These are phyloP conservation scores for Panagrolaimus sp. DNA, from an alignment of 1,140 invertebrate species.

Conservation along the genomic window DNA sequence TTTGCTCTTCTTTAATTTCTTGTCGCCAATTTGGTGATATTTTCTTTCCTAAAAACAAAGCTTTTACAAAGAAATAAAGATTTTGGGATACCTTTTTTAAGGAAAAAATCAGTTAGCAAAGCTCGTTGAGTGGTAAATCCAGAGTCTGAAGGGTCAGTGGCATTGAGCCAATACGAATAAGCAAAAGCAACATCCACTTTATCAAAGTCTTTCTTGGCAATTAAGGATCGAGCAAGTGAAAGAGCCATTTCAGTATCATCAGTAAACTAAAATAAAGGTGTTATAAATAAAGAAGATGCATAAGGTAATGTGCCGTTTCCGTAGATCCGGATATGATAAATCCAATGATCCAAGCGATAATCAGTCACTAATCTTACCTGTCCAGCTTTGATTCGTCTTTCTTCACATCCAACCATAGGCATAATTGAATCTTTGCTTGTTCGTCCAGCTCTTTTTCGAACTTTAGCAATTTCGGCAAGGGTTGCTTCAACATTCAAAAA, in stretches of 20 bases:
- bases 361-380: slow-evolving; percentile 18
- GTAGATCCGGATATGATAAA: background rate
- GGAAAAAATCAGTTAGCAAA: too few relatives aligned
- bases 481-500: slow-evolving; percentile 15
- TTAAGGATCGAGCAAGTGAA: too few relatives aligned
- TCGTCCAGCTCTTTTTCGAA: slow-evolving; percentile 14
- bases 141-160: too few relatives aligned
- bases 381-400: slow-evolving; percentile 16
- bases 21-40: slow-evolving; percentile 14
- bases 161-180: too few relatives aligned
- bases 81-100: slow-evolving; percentile 8
- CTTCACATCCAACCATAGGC: slow-evolving; percentile 18
- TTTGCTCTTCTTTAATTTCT: too few relatives aligned
- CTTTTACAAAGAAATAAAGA: slow-evolving; percentile 20
- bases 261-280: background rate
- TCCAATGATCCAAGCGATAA: too few relatives aligned
- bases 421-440: slow-evolving; percentile 11
- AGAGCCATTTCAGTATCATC: too few relatives aligned
- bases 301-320: background rate
- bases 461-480: background rate
- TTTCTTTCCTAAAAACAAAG: slow-evolving; percentile 20
- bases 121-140: too few relatives aligned
- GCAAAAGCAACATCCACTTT: too few relatives aligned
- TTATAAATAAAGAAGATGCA: background rate
- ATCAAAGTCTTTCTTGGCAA: too few relatives aligned